Conservation (phyloP, 2,888 invertebrate genomes). For the Apotomis turbidana region DNA sequence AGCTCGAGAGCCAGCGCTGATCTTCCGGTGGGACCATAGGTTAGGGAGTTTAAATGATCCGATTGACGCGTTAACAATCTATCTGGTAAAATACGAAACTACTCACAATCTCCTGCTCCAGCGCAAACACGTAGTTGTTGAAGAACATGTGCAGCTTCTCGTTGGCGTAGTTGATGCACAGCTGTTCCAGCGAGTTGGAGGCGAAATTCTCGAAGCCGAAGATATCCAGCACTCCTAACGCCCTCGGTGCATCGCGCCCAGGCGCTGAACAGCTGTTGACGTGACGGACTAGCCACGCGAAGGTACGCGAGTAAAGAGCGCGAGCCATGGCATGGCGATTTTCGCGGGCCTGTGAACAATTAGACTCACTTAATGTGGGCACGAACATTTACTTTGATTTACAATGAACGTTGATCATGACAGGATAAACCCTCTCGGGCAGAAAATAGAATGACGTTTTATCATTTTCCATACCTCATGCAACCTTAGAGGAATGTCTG, state of each 20-base stretch:
- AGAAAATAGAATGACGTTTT: too few relatives aligned
- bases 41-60: too few relatives aligned
- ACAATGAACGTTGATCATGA: too few relatives aligned
- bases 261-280: constrained; percentile 96
- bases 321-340: constrained; percentile 97
- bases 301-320: constrained; percentile 94
- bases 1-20: too few relatives aligned
- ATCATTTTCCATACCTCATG: constrained; percentile 86
- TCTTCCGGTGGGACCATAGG: too few relatives aligned
- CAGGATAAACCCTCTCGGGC: too few relatives aligned
- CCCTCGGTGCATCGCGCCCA: constrained; percentile 89
- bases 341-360: constrained; percentile 87
- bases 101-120: constrained; percentile 97
- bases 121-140: constrained; percentile 97
- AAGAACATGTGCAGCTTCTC: constrained; percentile 98
- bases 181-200: constrained; percentile 95
- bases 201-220: constrained; percentile 97
- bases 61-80: too few relatives aligned
- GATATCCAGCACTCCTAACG: constrained; percentile 95
- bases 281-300: constrained; percentile 96
- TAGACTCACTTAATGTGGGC: not conserved
- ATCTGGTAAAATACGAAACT: too few relatives aligned
- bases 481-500: constrained; percentile 94
- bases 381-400: too few relatives aligned
- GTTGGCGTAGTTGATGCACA: constrained; percentile 97